A percentile compares a stretch with the other conserved stretches of the same genome.
Conservation (phyloP, 2,797 vertebrate species). For the Alca torda region DNA sequence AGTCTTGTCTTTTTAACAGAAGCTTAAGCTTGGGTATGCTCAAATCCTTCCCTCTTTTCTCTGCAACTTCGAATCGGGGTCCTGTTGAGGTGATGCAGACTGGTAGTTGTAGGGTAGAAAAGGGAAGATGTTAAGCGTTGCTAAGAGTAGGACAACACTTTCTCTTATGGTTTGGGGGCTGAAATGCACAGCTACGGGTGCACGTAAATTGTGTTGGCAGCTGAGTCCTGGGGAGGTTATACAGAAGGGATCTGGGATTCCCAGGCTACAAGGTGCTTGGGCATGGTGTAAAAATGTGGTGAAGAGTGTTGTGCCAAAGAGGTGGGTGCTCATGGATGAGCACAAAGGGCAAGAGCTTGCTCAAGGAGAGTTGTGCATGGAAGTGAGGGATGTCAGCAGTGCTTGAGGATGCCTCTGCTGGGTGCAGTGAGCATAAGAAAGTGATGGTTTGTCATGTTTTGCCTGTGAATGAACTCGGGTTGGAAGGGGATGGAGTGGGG, state of each 20-base stretch:
- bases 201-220: background rate
- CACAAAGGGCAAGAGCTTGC: fast-evolving
- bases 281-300: background rate
- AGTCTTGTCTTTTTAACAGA: background rate
- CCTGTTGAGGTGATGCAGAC: background rate
- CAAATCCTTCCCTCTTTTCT: background rate
- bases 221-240: fast-evolving
- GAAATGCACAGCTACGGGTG: background rate
- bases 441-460: background rate
- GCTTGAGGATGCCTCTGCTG: background rate
- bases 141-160: background rate
- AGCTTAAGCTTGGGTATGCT: background rate
- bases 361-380: background rate
- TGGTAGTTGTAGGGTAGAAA: background rate
- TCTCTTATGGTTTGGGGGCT: background rate
- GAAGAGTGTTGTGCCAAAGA: background rate
- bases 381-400: background rate
- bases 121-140: background rate
- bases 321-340: background rate
- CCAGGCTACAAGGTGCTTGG: no score
- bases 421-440: background rate
- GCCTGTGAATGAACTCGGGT: background rate
- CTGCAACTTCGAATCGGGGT: fast-evolving
- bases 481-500: background rate
- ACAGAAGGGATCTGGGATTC: background rate